Evolutionary conservation across 2,797 vertebrate species (phyloP).

Genomic region (Spondyliosoma cantharus): DNA sequence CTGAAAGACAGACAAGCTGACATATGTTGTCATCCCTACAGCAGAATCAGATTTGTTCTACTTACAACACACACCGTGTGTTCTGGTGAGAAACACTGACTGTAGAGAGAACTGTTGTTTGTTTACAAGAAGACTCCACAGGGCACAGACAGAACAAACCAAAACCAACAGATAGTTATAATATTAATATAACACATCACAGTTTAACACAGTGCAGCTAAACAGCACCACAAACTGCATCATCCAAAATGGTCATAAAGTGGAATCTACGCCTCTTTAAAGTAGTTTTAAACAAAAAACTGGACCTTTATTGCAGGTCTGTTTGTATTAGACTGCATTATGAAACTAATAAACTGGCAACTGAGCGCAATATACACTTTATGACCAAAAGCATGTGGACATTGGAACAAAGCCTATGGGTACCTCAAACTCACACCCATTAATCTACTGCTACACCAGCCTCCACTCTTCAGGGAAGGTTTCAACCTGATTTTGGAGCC

Average conservation of each 20-base stretch:
- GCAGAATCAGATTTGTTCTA: background rate
- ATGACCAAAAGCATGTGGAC: background rate
- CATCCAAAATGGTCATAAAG: background rate
- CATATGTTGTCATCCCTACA: no score
- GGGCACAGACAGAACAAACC: no score
- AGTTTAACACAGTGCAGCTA: background rate
- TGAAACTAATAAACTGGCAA: background rate
- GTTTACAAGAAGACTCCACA: no score
- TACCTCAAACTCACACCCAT: background rate
- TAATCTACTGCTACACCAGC: background rate
- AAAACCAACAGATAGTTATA: background rate
- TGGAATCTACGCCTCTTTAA: background rate
- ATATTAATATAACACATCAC: background rate
- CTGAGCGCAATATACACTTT: background rate
- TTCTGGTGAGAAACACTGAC: no score
- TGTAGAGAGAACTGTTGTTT: background rate
- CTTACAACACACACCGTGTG: no score
- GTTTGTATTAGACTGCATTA: background rate
- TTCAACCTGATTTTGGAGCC: background rate
- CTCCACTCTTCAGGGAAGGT: background rate
- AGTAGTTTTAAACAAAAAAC: background rate
- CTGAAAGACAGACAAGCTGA: background rate
- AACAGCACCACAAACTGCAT: conserved; percentile 1
- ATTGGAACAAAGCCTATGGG: background rate
- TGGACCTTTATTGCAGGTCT: background rate